phyloP scores from a whole-genome alignment of 2,113 vertebrate species.

The Kobus ellipsiprymnus region DNA sequence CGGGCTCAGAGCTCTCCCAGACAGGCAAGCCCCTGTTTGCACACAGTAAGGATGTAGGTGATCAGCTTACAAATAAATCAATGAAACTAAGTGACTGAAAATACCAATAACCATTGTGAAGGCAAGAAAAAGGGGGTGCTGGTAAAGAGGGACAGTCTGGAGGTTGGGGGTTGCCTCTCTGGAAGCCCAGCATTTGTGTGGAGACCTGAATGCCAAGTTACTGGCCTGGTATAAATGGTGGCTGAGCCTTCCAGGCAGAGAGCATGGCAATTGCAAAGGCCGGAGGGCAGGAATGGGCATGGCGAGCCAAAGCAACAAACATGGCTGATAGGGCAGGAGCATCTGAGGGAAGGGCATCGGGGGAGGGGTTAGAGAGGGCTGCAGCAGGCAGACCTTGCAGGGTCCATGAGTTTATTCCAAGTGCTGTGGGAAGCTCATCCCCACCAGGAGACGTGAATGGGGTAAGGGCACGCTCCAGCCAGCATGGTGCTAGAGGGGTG shows the following conservation, averaged over 20 bases:
- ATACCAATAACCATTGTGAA: neutral
- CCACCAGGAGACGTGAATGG: neutral
- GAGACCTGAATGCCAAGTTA: neutral
- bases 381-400: neutral
- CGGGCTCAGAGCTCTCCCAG: neutral
- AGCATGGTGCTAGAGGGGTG: neutral
- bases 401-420: neutral
- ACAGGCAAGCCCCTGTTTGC: neutral
- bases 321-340: neutral
- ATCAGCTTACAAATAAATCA: neutral
- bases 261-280: neutral
- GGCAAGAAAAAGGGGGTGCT: neutral
- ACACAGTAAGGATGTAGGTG: neutral
- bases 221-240: neutral
- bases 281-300: neutral
- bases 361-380: neutral
- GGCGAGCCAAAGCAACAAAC: neutral
- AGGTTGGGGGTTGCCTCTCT: neutral
- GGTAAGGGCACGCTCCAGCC: neutral
- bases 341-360: accelerated
- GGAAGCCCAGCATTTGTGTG: neutral
- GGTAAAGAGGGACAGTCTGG: neutral
- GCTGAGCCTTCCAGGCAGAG: neutral
- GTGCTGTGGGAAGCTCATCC: neutral
- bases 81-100: neutral